phyloP scores from a whole-genome alignment of 2,113 vertebrate species.

The Scalopus aquaticus region DNA sequence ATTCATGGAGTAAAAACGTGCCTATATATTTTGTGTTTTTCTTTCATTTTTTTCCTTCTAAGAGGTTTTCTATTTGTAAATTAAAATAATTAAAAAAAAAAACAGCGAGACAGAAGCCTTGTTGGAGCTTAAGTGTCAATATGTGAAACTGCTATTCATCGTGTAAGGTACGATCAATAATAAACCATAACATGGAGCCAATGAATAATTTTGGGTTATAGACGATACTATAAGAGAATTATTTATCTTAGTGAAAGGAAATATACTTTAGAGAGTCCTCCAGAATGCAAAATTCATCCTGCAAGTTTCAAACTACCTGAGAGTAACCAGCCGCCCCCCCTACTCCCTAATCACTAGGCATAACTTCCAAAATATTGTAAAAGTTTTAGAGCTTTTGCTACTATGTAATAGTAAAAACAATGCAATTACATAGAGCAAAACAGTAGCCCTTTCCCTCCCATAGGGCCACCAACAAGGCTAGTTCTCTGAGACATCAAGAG shows the following conservation, averaged over 20 bases:
- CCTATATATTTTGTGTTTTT: background rate
- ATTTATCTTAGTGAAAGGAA: too few relatives aligned
- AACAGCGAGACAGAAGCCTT: background rate
- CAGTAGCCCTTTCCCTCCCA: background rate
- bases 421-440: background rate
- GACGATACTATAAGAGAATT: too few relatives aligned
- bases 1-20: conserved; percentile 27
- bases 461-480: background rate
- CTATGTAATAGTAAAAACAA: background rate
- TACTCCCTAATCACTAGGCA: background rate
- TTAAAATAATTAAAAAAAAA: conserved; percentile 68
- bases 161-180: background rate
- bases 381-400: background rate
- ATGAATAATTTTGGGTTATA: background rate
- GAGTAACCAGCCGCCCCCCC: background rate
- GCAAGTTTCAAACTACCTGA: background rate
- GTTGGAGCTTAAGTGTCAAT: background rate
- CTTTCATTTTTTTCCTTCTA: background rate
- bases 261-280: too few relatives aligned
- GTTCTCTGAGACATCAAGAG: background rate
- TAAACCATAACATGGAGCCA: background rate
- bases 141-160: background rate
- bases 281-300: background rate
- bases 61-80: conserved; percentile 67
- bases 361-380: background rate